Evolutionary conservation across 2,888 invertebrate species (phyloP).

Genomic region (Anthophora plumipes): DNA sequence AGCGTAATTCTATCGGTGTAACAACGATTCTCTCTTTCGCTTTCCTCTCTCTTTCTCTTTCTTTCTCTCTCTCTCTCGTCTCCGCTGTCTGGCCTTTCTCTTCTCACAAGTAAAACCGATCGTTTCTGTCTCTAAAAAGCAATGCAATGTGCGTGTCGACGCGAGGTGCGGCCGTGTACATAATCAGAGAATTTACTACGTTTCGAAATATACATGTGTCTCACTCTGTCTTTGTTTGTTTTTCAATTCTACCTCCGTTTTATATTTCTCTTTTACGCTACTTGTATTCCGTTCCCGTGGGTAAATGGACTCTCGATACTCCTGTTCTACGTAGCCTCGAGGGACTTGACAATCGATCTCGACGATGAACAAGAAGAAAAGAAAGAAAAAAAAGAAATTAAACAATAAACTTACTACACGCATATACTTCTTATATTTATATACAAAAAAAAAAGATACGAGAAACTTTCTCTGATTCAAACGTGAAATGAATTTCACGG

Average conservation of each 20-base stretch:
- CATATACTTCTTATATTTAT: no score
- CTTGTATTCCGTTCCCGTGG: slow-evolving; percentile 34
- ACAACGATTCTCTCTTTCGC: slow-evolving; percentile 46
- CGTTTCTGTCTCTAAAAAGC: slow-evolving; percentile 47
- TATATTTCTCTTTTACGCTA: not conserved
- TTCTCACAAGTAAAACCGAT: slow-evolving; percentile 50
- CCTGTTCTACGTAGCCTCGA: slow-evolving; percentile 44
- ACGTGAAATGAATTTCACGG: slow-evolving; percentile 10
- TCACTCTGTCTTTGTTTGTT: slow-evolving; percentile 11
- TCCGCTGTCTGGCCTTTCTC: slow-evolving; percentile 59
- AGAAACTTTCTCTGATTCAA: not conserved
- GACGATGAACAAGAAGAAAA: not conserved
- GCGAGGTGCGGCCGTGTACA: slow-evolving; percentile 82
- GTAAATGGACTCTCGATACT: slow-evolving; percentile 54
- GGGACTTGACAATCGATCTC: slow-evolving; percentile 54
- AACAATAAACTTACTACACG: not conserved
- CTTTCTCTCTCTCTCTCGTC: slow-evolving; percentile 24
- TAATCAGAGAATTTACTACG: slow-evolving; percentile 53
- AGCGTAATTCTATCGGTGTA: slow-evolving; percentile 48
- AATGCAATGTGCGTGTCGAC: slow-evolving; percentile 78
- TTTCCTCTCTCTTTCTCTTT: slow-evolving; percentile 46
- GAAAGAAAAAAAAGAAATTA: not conserved
- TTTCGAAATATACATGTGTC: slow-evolving; percentile 41
- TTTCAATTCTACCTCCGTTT: slow-evolving; percentile 8
- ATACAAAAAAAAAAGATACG: not conserved